Conservation (phyloP, 2,888 invertebrate genomes). For the Lepidochrysops patricia region DNA sequence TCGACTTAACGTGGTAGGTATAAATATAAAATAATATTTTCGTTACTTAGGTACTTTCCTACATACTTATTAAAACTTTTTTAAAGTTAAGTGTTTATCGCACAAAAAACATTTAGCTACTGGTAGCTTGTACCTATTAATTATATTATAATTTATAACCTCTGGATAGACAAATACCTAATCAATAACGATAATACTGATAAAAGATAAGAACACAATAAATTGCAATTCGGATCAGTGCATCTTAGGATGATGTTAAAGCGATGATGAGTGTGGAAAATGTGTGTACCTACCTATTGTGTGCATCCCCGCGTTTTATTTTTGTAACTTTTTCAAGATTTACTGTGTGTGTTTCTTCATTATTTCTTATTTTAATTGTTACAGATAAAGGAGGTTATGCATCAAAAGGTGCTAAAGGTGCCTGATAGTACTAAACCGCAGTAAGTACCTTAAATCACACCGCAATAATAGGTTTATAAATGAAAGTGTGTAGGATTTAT, state of each 20-base stretch:
- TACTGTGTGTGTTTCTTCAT: not conserved
- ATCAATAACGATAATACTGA: slow-evolving; percentile 33
- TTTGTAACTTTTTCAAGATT: not conserved
- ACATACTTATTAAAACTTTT: too few species aligned
- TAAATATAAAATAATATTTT: not conserved
- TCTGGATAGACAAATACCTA: slow-evolving; percentile 44
- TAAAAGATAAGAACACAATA: slow-evolving; percentile 30
- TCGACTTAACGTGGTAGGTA: not conserved
- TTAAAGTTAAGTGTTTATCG: not conserved
- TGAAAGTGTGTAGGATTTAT: too few species aligned
- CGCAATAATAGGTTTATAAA: too few species aligned
- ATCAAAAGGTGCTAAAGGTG: slow-evolving; percentile 68
- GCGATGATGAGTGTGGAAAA: slow-evolving; percentile 13
- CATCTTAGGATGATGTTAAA: slow-evolving; percentile 6
- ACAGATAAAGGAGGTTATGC: slow-evolving; percentile 72
- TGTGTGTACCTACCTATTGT: slow-evolving; percentile 14
- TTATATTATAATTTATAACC: slow-evolving; percentile 28
- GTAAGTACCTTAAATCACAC: too few species aligned
- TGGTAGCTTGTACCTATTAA: not conserved
- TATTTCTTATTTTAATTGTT: slow-evolving; percentile 28
- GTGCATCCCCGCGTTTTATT: not conserved
- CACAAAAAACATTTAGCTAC: not conserved
- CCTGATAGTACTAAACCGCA: slow-evolving; percentile 51
- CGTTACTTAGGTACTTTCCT: too few species aligned
- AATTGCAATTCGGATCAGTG: slow-evolving; percentile 28